A percentile compares a stretch with the other conserved stretches of the same genome.
Conservation (phyloP, 2,888 invertebrate genomes). For the Catocala fraxini region DNA sequence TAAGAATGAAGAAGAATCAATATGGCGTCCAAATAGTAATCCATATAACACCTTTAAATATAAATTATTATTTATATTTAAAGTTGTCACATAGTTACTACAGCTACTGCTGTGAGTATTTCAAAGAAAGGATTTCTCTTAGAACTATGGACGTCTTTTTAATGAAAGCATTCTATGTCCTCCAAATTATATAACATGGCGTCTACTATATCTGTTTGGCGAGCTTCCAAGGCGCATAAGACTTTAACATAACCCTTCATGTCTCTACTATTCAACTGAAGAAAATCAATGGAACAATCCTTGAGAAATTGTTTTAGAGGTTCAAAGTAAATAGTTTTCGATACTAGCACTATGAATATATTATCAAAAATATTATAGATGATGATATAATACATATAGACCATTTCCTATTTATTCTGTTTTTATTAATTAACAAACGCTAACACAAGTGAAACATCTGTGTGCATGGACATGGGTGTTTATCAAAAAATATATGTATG, state of each 20-base stretch:
- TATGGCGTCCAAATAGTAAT: too few relatives aligned
- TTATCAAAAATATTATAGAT: too few relatives aligned
- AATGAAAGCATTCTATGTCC: constrained; percentile 24
- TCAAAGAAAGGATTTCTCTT: constrained; percentile 23
- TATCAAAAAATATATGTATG: too few relatives aligned
- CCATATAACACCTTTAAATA: too few relatives aligned
- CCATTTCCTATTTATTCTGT: too few relatives aligned
- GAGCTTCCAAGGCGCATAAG: constrained; percentile 32
- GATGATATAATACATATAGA: too few relatives aligned
- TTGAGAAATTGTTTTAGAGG: constrained; percentile 1
- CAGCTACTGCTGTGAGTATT: not conserved
- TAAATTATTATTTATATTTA: too few relatives aligned
- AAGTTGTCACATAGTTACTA: not conserved
- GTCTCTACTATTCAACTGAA: constrained; percentile 35
- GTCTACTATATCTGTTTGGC: constrained; percentile 39
- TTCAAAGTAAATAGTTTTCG: not conserved
- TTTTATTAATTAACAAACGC: too few relatives aligned
- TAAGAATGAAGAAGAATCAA: too few relatives aligned
- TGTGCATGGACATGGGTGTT: too few relatives aligned
- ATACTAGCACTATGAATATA: not conserved
- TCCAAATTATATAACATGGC: constrained; percentile 43
- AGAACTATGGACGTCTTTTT: constrained; percentile 36
- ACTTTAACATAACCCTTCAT: constrained; percentile 37
- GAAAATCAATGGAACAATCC: constrained; percentile 33
- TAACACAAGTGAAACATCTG: too few relatives aligned